Conservation (phyloP, 2,113 vertebrate genomes). For the Sceloporus undulatus region DNA sequence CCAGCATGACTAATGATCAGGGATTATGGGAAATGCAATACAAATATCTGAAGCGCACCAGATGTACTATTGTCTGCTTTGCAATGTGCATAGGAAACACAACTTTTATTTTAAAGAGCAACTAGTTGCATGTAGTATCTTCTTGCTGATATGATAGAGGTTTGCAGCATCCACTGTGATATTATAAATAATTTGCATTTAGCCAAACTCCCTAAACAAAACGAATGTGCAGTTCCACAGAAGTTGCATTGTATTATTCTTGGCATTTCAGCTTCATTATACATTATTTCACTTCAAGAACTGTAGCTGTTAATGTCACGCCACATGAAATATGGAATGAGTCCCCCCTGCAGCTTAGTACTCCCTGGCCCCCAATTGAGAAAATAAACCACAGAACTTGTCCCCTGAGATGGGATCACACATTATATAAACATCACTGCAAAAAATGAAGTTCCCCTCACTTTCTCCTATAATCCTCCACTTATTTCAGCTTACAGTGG, state of each 20-base stretch:
- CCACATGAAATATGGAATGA: not conserved
- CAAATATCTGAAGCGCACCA: not conserved
- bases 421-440: not conserved
- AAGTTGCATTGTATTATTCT: not conserved
- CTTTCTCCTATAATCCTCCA: slow-evolving; percentile 32
- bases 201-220: not conserved
- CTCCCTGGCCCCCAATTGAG: not conserved
- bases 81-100: not conserved
- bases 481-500: slow-evolving; percentile 22
- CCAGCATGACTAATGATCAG: not conserved
- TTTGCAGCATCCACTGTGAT: not conserved
- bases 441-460: slow-evolving; percentile 3
- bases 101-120: not conserved
- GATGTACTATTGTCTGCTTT: not conserved
- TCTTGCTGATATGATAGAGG: not conserved
- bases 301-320: not conserved
- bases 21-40: not conserved
- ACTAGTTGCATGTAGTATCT: not conserved
- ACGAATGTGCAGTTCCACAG: not conserved
- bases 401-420: not conserved
- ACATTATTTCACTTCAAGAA: not conserved
- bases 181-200: not conserved
- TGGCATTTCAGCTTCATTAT: not conserved
- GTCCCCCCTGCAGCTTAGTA: not conserved
- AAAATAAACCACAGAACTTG: not conserved